Conservation (phyloP, 2,113 vertebrate species). For the Xiphophorus hellerii region DNA sequence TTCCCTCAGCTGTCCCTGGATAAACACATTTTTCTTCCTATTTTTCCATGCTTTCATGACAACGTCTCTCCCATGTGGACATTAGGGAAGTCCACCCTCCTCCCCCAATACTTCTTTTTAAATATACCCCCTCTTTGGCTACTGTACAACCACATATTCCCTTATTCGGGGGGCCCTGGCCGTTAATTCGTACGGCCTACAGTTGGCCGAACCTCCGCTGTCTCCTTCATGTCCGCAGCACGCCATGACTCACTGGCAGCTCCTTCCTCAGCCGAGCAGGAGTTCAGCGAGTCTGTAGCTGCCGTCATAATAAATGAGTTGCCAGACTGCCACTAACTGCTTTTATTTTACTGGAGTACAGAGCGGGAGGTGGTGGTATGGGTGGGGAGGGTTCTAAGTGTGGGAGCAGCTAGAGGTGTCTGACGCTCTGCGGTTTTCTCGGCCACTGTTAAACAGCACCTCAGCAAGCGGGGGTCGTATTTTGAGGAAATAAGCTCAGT, state of each 20-base stretch:
- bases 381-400: constrained; percentile 8
- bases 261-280: constrained; percentile 46
- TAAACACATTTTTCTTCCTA: constrained; percentile 50
- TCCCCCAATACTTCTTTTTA: not conserved
- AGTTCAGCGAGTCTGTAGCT: constrained; percentile 63
- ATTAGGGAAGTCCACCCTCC: constrained; percentile 25
- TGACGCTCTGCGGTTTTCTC: constrained; percentile 51
- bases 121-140: constrained; percentile 61
- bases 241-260: constrained; percentile 67
- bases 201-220: constrained; percentile 50
- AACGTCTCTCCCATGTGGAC: constrained; percentile 47
- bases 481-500: constrained; percentile 69
- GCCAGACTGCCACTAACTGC: constrained; percentile 67
- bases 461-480: constrained; percentile 42
- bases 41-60: constrained; percentile 60
- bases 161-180: constrained; percentile 45
- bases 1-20: constrained; percentile 46
- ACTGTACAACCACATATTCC: constrained; percentile 61
- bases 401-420: constrained; percentile 60
- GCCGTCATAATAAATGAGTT: constrained; percentile 74
- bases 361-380: constrained; percentile 7
- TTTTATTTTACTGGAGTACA: constrained; percentile 38
- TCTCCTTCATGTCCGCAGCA: constrained; percentile 66
- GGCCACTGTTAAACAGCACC: constrained; percentile 63
- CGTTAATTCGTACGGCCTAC: constrained; percentile 52